Conservation (phyloP, 92 coral and sea anemone genomes). For the Plumapathes pennacea region DNA sequence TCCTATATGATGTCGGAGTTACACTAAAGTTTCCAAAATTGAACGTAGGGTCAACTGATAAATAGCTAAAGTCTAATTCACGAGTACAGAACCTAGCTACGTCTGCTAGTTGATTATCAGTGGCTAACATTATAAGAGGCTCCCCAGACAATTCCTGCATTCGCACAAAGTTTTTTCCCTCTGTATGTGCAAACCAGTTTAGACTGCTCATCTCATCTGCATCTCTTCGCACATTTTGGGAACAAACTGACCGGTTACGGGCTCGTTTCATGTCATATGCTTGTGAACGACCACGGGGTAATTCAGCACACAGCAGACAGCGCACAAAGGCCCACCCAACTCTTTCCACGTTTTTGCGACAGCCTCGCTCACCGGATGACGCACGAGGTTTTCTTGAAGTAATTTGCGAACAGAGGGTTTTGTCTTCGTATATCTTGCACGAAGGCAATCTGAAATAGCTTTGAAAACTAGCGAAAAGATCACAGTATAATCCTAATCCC, state of each 20-base stretch:
- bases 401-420: neutral
- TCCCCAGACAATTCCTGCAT: slow-evolving; percentile 3
- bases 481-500: too few relatives aligned
- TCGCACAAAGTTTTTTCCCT: slow-evolving; percentile 1
- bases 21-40: slow-evolving; percentile 27
- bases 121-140: neutral
- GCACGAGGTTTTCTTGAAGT: slow-evolving; percentile 2
- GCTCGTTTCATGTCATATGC: slow-evolving; percentile 9
- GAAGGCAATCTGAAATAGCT: too few relatives aligned
- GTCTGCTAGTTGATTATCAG: neutral
- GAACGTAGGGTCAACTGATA: slow-evolving; percentile 12
- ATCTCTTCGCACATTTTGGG: neutral
- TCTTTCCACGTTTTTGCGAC: slow-evolving; percentile 16
- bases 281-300: slow-evolving; percentile 12
- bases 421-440: too few relatives aligned
- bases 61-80: neutral
- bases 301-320: neutral
- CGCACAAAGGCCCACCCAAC: slow-evolving; percentile 1
- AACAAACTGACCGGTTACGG: neutral
- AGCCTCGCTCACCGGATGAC: slow-evolving; percentile 3
- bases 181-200: slow-evolving; percentile 25
- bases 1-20: slow-evolving; percentile 19
- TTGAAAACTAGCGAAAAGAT: too few relatives aligned
- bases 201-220: slow-evolving; percentile 7
- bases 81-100: neutral